These are phyloP conservation scores for Musca domestica DNA, from an alignment of 1,140 invertebrate genomes.

Conservation along the genomic window DNA sequence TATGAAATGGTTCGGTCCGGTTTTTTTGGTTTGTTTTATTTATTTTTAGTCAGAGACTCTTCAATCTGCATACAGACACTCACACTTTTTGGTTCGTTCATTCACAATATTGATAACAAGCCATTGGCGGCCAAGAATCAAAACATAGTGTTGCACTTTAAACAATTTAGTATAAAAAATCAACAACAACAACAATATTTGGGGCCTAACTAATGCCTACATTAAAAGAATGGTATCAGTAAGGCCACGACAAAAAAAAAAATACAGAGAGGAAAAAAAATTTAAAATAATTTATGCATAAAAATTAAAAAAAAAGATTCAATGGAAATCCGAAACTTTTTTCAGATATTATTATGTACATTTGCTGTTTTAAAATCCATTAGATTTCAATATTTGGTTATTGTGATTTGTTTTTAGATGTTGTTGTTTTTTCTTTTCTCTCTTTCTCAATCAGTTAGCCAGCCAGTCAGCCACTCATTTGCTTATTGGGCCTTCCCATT, in stretches of 20 bases:
- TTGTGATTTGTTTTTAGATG: too few species aligned
- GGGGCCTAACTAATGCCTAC: neutral
- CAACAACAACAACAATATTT: neutral
- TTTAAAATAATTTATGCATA: neutral
- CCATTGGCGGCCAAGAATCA: neutral
- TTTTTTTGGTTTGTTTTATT: neutral
- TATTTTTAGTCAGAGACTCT: neutral
- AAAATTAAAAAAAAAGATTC: neutral
- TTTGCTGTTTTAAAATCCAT: too few species aligned
- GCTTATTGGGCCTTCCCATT: too few species aligned
- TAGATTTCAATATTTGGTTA: too few species aligned
- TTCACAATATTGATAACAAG: slow-evolving; percentile 15
- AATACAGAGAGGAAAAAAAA: neutral
- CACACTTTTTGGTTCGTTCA: neutral
- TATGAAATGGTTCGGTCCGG: slow-evolving; percentile 14
- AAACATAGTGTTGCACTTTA: slow-evolving; percentile 21
- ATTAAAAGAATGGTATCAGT: neutral
- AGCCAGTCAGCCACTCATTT: too few species aligned
- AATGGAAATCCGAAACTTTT: neutral
- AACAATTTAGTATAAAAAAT: neutral
- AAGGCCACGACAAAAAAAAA: neutral
- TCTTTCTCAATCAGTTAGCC: too few species aligned
- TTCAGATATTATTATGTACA: too few species aligned
- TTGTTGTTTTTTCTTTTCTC: too few species aligned
- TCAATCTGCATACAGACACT: too few species aligned